Conservation (phyloP, 2,888 invertebrate species). For the Parnassius smintheus region DNA sequence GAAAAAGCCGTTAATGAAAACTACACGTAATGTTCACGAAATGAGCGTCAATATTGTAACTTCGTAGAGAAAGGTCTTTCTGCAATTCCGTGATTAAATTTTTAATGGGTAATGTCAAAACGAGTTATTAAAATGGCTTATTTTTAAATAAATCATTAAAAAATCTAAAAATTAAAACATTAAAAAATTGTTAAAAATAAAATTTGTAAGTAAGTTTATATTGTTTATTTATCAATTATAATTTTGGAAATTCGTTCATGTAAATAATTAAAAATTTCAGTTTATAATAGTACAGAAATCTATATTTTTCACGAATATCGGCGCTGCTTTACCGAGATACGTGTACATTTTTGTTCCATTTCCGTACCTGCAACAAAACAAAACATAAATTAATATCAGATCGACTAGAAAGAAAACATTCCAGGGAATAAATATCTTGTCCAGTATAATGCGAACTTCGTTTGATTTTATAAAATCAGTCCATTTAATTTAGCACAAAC, state of each 20-base stretch:
- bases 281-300: too few species aligned
- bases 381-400: conserved; percentile 51
- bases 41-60: conserved; percentile 20
- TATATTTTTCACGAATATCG: too few species aligned
- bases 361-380: conserved; percentile 67
- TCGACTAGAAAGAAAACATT: conserved; percentile 25
- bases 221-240: too few species aligned
- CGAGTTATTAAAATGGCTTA: neutral
- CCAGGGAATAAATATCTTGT: conserved; percentile 9
- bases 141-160: too few species aligned
- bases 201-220: too few species aligned
- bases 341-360: conserved; percentile 29
- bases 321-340: too few species aligned
- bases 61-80: conserved; percentile 13
- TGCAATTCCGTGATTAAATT: conserved; percentile 19
- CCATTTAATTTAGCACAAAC: conserved; percentile 28
- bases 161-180: too few species aligned
- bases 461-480: conserved; percentile 28
- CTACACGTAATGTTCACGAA: conserved; percentile 20
- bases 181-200: too few species aligned
- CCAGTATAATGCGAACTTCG: conserved; percentile 33
- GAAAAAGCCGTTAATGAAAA: conserved; percentile 23
- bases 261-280: too few species aligned
- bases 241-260: too few species aligned
- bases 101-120: conserved; percentile 8